phyloP scores from a whole-genome alignment of 2,888 invertebrate species.

The Dysmachus trigonus region DNA sequence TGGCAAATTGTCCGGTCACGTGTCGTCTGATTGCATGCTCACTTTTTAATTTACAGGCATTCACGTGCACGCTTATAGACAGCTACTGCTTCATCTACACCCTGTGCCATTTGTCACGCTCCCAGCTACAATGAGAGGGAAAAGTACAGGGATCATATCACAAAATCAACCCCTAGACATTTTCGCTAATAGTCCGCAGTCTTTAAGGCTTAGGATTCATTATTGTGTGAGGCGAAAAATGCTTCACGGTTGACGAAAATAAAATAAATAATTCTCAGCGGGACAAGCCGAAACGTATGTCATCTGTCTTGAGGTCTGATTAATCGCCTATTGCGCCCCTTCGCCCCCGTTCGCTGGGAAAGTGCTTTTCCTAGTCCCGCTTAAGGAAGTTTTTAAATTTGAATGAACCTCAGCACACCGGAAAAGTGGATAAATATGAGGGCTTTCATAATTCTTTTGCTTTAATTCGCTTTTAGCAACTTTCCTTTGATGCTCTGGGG shows the following conservation, averaged over 20 bases:
- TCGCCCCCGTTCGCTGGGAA: neutral
- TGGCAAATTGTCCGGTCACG: slow-evolving; percentile 46
- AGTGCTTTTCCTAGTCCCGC: neutral
- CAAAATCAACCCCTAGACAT: slow-evolving; percentile 7
- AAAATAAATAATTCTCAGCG: neutral
- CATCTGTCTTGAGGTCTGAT: slow-evolving; percentile 46
- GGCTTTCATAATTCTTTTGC: slow-evolving; percentile 28
- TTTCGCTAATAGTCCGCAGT: slow-evolving; percentile 24
- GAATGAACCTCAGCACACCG: slow-evolving; percentile 42
- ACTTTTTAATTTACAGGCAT: slow-evolving; percentile 22
- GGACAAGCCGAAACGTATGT: slow-evolving; percentile 40
- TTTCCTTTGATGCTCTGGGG: slow-evolving; percentile 24
- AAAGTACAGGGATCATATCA: neutral
- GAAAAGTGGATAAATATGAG: slow-evolving; percentile 32
- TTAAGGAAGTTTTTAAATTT: slow-evolving; percentile 42
- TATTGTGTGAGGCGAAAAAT: slow-evolving; percentile 40
- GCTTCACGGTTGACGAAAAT: neutral
- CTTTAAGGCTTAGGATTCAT: slow-evolving; percentile 46
- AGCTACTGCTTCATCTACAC: neutral
- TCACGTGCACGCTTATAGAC: slow-evolving; percentile 27
- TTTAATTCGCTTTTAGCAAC: neutral
- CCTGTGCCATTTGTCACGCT: slow-evolving; percentile 1
- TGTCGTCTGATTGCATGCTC: slow-evolving; percentile 44
- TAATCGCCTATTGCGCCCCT: slow-evolving; percentile 25
- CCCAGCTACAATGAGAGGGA: neutral